Conservation (phyloP, 2,797 vertebrate genomes). For the Macrochelys suwanniensis region DNA sequence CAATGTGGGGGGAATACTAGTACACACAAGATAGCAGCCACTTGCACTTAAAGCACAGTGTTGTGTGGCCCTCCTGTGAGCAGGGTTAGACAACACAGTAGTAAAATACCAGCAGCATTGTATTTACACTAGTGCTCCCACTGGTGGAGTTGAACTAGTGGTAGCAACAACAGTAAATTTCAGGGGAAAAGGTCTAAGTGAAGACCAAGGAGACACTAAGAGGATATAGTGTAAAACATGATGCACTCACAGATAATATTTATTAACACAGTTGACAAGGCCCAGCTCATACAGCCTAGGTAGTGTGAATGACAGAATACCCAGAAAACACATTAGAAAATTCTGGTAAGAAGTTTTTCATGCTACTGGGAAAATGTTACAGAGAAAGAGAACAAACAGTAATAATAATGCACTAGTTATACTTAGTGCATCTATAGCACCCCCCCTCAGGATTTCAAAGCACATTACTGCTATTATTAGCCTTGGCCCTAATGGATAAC, state of each 20-base stretch:
- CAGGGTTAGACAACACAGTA: neutral
- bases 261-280: conserved; percentile 40
- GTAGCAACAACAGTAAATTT: neutral
- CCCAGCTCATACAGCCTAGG: conserved; percentile 33
- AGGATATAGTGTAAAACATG: neutral
- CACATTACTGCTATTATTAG: conserved; percentile 74
- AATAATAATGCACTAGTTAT: conserved; percentile 72
- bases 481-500: conserved; percentile 72
- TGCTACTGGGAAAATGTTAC: conserved; percentile 61
- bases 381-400: conserved; percentile 66
- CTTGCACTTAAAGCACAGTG: neutral
- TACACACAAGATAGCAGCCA: neutral
- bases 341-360: conserved; percentile 56
- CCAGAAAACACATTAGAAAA: conserved; percentile 58
- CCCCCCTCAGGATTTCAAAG: conserved; percentile 63
- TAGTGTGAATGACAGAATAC: conserved; percentile 56
- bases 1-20: neutral
- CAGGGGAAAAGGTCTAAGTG: neutral
- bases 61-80: neutral
- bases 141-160: neutral
- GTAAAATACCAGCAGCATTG: neutral
- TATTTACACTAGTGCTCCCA: conserved; percentile 29
- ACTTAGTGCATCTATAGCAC: conserved; percentile 73
- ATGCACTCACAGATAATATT: conserved; percentile 23
- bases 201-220: conserved; percentile 1